Evolutionary conservation across 2,797 vertebrate genomes (phyloP).

Genomic region (Vipera ursinii): DNA sequence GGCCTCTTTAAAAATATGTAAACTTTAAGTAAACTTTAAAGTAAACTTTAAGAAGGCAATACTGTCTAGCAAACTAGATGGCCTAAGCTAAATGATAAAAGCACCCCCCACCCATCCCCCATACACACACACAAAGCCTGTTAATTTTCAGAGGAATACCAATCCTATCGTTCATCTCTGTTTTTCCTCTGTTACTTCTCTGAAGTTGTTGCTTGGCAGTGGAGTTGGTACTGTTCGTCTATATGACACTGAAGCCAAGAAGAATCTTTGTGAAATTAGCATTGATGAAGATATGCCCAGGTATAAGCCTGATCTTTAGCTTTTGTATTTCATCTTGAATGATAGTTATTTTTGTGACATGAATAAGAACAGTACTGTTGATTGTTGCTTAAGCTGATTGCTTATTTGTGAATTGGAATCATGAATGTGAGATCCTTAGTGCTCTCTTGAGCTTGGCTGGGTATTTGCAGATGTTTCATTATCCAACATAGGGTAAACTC

Average conservation of each 20-base stretch:
- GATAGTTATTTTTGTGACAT: neutral
- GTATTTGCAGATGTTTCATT: neutral
- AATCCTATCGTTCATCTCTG: neutral
- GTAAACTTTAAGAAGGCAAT: neutral
- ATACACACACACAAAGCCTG: neutral
- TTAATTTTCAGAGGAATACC: neutral
- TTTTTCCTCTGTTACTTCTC: slow-evolving; percentile 28
- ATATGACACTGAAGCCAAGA: slow-evolving; percentile 97
- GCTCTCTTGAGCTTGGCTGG: neutral
- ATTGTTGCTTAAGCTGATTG: neutral
- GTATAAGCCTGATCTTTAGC: slow-evolving; percentile 63
- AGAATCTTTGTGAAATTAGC: slow-evolving; percentile 93
- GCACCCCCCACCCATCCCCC: too few species aligned
- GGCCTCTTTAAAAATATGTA: neutral
- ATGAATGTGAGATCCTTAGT: neutral
- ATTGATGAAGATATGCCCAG: slow-evolving; percentile 90
- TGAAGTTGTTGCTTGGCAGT: slow-evolving; percentile 89
- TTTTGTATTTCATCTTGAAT: neutral
- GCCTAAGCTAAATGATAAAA: neutral
- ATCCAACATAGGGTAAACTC: neutral
- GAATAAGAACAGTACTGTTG: neutral
- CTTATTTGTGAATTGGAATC: neutral
- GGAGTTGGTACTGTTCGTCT: slow-evolving; percentile 90
- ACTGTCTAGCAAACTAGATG: slow-evolving; percentile 1
- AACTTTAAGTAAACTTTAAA: neutral